phyloP scores from a whole-genome alignment of 92 coral and sea anemone species.

The Nematostella vectensis region DNA sequence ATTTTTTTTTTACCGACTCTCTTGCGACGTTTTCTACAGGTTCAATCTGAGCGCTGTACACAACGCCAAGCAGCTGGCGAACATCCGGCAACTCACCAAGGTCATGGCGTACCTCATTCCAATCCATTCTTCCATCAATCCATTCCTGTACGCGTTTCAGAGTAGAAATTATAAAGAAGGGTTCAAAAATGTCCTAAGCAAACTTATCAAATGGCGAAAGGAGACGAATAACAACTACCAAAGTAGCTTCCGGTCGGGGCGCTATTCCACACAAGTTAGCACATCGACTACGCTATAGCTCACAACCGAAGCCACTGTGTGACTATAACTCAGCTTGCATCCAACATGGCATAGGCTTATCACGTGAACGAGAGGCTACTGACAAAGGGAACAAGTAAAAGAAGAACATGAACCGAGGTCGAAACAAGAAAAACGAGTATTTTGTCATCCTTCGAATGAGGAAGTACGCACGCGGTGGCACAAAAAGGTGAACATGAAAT shows the following conservation, averaged over 20 bases:
- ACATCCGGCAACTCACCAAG: slow-evolving; percentile 4
- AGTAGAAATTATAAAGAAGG: slow-evolving; percentile 30
- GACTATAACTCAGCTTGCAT: too few relatives aligned
- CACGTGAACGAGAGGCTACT: too few relatives aligned
- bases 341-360: too few relatives aligned
- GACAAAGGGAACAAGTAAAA: too few relatives aligned
- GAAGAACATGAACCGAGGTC: too few relatives aligned
- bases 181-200: background rate
- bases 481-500: too few relatives aligned
- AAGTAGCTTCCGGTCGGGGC: background rate
- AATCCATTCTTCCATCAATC: slow-evolving; percentile 20
- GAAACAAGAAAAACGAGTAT: too few relatives aligned
- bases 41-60: background rate
- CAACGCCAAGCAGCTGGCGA: background rate
- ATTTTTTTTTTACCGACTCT: too few relatives aligned
- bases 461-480: too few relatives aligned
- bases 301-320: too few relatives aligned
- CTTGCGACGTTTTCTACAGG: background rate
- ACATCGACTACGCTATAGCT: too few relatives aligned
- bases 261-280: background rate
- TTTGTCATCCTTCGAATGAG: too few relatives aligned
- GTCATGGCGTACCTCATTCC: slow-evolving; percentile 16
- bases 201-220: background rate
- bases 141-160: slow-evolving; percentile 21
- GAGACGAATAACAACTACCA: background rate